Conservation (phyloP, 1,140 invertebrate species). For the Euwallacea fornicatus region DNA sequence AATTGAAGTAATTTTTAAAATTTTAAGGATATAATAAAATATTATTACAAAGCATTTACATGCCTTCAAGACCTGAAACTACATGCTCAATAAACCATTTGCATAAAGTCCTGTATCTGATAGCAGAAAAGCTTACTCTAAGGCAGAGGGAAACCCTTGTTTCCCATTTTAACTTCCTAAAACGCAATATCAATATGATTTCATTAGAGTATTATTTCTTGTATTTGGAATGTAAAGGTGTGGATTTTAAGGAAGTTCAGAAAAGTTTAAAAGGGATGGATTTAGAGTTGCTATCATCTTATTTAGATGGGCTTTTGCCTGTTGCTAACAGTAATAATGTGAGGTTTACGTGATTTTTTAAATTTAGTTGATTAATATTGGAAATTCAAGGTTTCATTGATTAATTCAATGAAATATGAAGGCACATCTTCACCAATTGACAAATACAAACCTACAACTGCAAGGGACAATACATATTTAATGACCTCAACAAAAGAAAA, state of each 20-base stretch:
- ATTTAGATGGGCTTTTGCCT: slow-evolving; percentile 23
- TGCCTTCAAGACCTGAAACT: slow-evolving; percentile 33
- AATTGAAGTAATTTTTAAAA: not conserved
- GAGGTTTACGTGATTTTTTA: not conserved
- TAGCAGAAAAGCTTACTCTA: slow-evolving; percentile 42
- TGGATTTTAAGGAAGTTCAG: slow-evolving; percentile 40
- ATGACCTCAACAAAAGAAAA: not conserved
- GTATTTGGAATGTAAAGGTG: slow-evolving; percentile 39
- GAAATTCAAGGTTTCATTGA: not conserved
- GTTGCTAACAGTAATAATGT: not conserved
- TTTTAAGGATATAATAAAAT: slow-evolving; percentile 41
- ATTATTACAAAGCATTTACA: slow-evolving; percentile 32
- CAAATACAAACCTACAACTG: not conserved
- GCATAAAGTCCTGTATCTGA: slow-evolving; percentile 41
- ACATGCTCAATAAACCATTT: slow-evolving; percentile 34
- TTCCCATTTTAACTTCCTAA: not conserved
- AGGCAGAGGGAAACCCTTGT: slow-evolving; percentile 34
- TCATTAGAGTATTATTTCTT: slow-evolving; percentile 47
- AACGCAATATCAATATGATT: not conserved
- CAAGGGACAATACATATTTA: slow-evolving; percentile 5
- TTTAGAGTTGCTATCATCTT: slow-evolving; percentile 29
- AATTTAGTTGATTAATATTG: not conserved
- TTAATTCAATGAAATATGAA: not conserved
- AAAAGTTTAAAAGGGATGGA: slow-evolving; percentile 43
- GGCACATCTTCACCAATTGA: not conserved